Base-by-base conservation (phyloP, 2,797 vertebrate species). In the Lepidocolaptes lacrymiger region DNA sequence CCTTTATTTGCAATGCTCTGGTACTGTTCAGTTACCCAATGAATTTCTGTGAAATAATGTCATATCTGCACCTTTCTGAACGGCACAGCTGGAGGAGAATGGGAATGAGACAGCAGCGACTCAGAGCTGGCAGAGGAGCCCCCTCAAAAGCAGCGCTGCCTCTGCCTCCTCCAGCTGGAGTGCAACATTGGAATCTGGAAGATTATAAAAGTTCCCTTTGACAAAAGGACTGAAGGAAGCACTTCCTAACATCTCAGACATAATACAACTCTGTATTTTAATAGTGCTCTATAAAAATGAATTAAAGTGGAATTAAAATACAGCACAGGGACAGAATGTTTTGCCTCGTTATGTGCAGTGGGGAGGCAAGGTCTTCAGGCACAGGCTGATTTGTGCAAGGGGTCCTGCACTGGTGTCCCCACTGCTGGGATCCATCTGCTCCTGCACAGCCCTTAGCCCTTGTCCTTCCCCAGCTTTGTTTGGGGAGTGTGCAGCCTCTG, bases 1-100 rank as follows among this genome's bases (percentile, higher is more conserved):
- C 54, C 85, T 88, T 96, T 91, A 93, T 95, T 97, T 95, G 84
- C 58, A 93, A 5, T 76, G 72, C 74, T 89, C 43, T 48, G 72
- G 36, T 61, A 20, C 48, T 92, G 30, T 10, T 91, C 86, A 74
- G 86, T 88, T 91, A 92, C 55, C 82, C 92, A 90, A 21, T 61
- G 74, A 63, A 24, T 91, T 95, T 64, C 74, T 77, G 37, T 52
- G 84, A 95, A 96, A 96, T 96, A 95, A 85, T 88, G 87, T 92
- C 91, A n/a, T 71, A 85, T 80, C 43, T 73, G 64, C 39, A 62
- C 71, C 87, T 89, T 58, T 48, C 32, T 52, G 79, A 85, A 14
- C 10, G 4, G 43, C 61, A 43, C 80, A 55, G 48, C 64, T 82
- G 49, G 66, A 41, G 95, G n/a, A 78, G 82, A 93, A 95, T 90